Conservation (phyloP, 2,797 vertebrate species). For the Megalops cyprinoides region DNA sequence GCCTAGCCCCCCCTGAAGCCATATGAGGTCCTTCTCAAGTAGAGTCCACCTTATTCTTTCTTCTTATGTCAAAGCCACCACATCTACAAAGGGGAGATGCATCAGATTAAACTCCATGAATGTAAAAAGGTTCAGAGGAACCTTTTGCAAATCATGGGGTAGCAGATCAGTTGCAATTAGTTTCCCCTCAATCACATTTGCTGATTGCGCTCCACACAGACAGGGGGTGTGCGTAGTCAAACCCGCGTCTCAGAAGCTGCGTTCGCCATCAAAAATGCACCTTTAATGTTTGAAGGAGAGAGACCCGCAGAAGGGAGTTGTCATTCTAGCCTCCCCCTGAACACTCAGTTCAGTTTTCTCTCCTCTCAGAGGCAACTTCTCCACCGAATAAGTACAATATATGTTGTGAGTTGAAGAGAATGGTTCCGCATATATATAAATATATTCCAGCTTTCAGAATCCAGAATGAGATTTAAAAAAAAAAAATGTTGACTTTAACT, state of each 20-base stretch:
- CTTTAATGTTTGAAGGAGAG: not conserved
- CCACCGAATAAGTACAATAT: conserved; percentile 34
- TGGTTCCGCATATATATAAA: conserved; percentile 54
- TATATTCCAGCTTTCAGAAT: conserved; percentile 62
- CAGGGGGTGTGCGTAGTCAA: not conserved
- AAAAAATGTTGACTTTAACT: not conserved
- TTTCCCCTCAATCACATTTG: not conserved
- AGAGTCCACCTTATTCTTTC: not conserved
- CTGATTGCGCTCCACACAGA: not conserved
- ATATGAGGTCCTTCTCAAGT: not conserved
- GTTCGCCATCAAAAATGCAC: conserved; percentile 3
- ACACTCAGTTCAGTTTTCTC: conserved; percentile 16
- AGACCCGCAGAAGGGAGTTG: conserved; percentile 1
- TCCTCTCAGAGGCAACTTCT: conserved; percentile 15
- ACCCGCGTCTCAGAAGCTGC: conserved; percentile 24
- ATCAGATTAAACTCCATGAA: too few relatives aligned
- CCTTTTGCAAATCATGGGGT: not conserved
- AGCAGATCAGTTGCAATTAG: not conserved
- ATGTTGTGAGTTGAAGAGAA: conserved; percentile 35
- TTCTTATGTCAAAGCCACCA: not conserved
- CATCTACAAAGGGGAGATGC: not conserved
- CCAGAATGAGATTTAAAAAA: not conserved
- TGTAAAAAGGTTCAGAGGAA: too few relatives aligned
- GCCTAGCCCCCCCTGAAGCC: not conserved
- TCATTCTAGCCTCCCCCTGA: conserved; percentile 27